Percentiles rank a stretch among this genome's conserved stretches.
These are phyloP conservation scores for Drosophila repletoides DNA, from an alignment of 1,140 invertebrate genomes.

Conservation along the genomic window DNA sequence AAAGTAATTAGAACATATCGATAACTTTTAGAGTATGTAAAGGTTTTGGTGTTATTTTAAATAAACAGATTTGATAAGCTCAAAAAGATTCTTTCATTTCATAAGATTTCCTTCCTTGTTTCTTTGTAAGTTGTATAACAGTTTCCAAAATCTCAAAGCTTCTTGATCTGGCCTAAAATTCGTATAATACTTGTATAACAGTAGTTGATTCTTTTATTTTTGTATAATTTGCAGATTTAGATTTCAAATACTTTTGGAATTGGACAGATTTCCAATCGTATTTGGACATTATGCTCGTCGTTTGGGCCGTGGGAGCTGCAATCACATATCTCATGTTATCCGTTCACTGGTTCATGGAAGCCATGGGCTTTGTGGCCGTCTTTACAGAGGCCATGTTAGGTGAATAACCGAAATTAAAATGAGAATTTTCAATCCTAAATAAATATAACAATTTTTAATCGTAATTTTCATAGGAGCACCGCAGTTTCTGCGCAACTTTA, in stretches of 20 bases:
- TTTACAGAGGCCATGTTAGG: constrained; percentile 98
- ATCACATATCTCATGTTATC: constrained; percentile 95
- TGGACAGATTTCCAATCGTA: constrained; percentile 99
- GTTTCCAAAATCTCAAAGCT: no score
- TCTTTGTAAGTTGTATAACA: neutral
- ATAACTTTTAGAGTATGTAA: no score
- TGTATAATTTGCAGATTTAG: constrained; percentile 88
- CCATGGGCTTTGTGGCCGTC: constrained; percentile 95
- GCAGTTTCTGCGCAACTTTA: constrained; percentile 92
- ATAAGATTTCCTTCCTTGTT: no score
- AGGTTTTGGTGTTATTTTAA: no score
- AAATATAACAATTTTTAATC: neutral
- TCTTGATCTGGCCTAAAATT: no score
- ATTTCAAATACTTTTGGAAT: constrained; percentile 97
- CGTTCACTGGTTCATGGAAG: constrained; percentile 91
- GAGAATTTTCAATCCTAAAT: neutral
- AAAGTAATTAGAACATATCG: no score
- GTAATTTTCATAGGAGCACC: constrained; percentile 86
- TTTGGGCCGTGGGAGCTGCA: constrained; percentile 91
- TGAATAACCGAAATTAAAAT: neutral
- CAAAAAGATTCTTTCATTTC: no score
- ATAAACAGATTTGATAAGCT: no score
- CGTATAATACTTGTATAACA: constrained; percentile 4
- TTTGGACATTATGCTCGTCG: constrained; percentile 94
- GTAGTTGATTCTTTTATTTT: neutral